Conservation (phyloP, 2,113 vertebrate species). For the Pseudonaja textilis region DNA sequence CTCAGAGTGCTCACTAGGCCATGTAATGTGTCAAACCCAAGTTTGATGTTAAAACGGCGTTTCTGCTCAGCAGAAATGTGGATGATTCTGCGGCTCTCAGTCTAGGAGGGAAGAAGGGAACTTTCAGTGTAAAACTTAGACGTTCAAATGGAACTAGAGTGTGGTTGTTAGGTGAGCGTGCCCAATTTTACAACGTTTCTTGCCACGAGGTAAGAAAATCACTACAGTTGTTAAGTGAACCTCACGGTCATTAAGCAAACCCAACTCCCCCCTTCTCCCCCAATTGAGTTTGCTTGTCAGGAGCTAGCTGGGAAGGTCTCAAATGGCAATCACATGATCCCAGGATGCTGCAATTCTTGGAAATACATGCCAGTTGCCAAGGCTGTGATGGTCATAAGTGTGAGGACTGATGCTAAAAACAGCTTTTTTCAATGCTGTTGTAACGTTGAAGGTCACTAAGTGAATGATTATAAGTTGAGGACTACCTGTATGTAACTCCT, state of each 20-base stretch:
- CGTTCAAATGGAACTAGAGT: not conserved
- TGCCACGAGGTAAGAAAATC: not conserved
- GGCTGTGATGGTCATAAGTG: not conserved
- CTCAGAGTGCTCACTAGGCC: conserved; percentile 89
- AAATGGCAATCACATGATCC: not conserved
- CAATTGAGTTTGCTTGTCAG: not conserved
- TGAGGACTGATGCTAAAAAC: not conserved
- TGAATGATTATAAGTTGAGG: not conserved
- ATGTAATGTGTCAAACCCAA: conserved; percentile 93
- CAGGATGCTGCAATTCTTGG: not conserved
- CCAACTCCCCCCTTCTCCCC: not conserved
- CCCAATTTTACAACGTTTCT: not conserved
- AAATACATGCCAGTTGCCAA: not conserved
- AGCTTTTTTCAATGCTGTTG: not conserved
- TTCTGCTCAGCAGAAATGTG: conserved; percentile 98
- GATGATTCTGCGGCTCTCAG: conserved; percentile 86
- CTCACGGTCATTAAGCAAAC: not conserved
- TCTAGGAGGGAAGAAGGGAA: conserved; percentile 53
- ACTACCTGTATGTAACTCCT: not conserved
- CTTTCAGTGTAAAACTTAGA: not conserved
- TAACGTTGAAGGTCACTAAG: not conserved
- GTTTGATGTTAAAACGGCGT: conserved; percentile 97
- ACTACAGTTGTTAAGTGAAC: not conserved
- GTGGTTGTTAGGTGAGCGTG: not conserved
- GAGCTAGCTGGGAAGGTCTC: not conserved